Percentiles rank a stretch among this genome's conserved stretches.
These are phyloP conservation scores for Zaprionus kolodkinae DNA, from an alignment of 1,140 invertebrate species.

Conservation along the genomic window DNA sequence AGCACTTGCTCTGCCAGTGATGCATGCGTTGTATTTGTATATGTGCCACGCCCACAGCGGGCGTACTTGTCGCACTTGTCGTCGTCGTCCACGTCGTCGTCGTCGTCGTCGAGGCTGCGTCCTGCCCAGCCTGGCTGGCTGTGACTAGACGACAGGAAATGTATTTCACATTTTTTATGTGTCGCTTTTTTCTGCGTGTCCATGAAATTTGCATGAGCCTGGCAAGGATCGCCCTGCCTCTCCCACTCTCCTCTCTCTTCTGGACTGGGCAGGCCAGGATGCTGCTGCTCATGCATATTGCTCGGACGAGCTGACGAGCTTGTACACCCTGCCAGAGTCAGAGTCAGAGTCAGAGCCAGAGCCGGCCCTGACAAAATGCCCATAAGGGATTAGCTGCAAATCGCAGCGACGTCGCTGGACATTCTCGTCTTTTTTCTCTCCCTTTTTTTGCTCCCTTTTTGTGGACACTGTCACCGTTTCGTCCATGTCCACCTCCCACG, in stretches of 20 bases:
- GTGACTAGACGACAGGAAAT: conserved; percentile 82
- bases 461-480: conserved; percentile 35
- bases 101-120: conserved; percentile 29
- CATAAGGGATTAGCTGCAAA: conserved; percentile 84
- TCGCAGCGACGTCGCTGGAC: conserved; percentile 60
- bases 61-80: conserved; percentile 76
- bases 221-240: conserved; percentile 28
- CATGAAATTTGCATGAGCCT: conserved; percentile 76
- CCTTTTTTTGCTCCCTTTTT: conserved; percentile 4
- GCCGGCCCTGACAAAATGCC: conserved; percentile 77
- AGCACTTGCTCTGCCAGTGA: conserved; percentile 30
- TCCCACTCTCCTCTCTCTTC: not conserved
- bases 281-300: conserved; percentile 1
- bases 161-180: conserved; percentile 80
- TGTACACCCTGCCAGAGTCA: not conserved
- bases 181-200: conserved; percentile 67
- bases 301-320: not conserved
- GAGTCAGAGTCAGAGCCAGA: not conserved
- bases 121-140: conserved; percentile 28
- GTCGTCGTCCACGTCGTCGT: conserved; percentile 45
- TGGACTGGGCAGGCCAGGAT: conserved; percentile 1
- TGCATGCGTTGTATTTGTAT: conserved; percentile 32
- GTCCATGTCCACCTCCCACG: not conserved
- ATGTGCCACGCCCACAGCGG: conserved; percentile 54
- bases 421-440: conserved; percentile 21